Base-by-base conservation (phyloP, 2,797 vertebrate genomes). In the Poeciliopsis paucimaculata region DNA sequence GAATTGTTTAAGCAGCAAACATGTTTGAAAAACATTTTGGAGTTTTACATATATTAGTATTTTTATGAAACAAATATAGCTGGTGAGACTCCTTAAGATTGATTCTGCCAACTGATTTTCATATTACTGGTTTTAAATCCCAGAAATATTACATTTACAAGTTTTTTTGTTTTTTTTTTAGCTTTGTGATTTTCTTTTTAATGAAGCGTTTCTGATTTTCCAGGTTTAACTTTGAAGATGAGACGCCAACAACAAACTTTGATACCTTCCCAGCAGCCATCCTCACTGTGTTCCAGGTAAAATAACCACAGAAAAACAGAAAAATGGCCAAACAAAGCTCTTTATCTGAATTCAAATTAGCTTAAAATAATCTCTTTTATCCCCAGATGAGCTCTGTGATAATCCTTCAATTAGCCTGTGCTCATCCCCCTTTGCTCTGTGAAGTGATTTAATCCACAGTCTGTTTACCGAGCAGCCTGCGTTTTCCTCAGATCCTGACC, bases 201-300 rank as follows among this genome's bases (percentile, higher is more conserved):
- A 72, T 43, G 20, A 68, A 77, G n/a, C 78, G 3, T 15, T 77
- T 82, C 46, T 88, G 47, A 76, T 75, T 49, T 46, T 84, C 45
- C 83, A 99, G 98, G 93, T 99, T 99, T 94, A 99, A 99, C 93
- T 99, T 99, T 93, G 92, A 96, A 71, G 95, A 98, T 0, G 97
- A 98, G 94, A 99, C 98, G 0, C 97, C 98, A 1, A 98, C 97
- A 1, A 99, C 98, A 11, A 99, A 99, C 93, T 99, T 99, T 0
- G 98, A 99, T 82, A 99, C 97, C 51, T 99, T 99, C 83, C 97
- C 98, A 1, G 97, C 98, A 0, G 98, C 98, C 89, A 99, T 99
- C 92, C 97, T 99, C 84, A 99, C 98, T 0, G 98, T 99, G 73
- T 99, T 99, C 92, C 98, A 99, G 97, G 98, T 96, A 94, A 75